A percentile compares a stretch with the other conserved stretches of the same genome.
Evolutionary conservation across 2,888 invertebrate species (phyloP).

Genomic region (Andrena dorsata): DNA sequence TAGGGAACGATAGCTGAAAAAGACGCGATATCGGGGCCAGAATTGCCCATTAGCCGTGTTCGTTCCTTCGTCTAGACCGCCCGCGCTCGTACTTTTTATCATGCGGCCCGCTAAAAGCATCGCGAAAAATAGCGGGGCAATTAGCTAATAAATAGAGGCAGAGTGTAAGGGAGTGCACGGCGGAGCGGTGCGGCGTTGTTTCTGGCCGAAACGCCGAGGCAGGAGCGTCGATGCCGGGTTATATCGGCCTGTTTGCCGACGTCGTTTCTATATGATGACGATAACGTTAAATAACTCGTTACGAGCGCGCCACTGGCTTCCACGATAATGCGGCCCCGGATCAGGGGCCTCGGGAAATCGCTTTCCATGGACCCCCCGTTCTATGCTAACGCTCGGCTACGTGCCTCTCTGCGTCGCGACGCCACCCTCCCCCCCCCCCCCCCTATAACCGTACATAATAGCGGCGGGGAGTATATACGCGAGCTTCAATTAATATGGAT

Average conservation of each 20-base stretch:
- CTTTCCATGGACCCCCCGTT: slow-evolving; percentile 60
- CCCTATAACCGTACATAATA: slow-evolving; percentile 53
- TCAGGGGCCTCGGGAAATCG: slow-evolving; percentile 47
- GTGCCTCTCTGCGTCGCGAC: slow-evolving; percentile 56
- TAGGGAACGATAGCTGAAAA: slow-evolving; percentile 23
- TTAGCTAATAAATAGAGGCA: slow-evolving; percentile 74
- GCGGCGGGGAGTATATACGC: slow-evolving; percentile 36
- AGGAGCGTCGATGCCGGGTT: slow-evolving; percentile 21
- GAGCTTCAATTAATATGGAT: slow-evolving; percentile 65
- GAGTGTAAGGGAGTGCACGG: slow-evolving; percentile 2
- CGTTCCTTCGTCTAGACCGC: slow-evolving; percentile 27
- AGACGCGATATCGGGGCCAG: slow-evolving; percentile 53
- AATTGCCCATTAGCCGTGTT: slow-evolving; percentile 68
- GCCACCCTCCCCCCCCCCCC: too few species aligned
- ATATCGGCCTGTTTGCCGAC: slow-evolving; percentile 48
- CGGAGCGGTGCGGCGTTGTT: not conserved
- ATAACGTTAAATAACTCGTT: slow-evolving; percentile 69
- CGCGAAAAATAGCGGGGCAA: slow-evolving; percentile 72
- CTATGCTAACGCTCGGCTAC: slow-evolving; percentile 49
- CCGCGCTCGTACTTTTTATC: slow-evolving; percentile 64
- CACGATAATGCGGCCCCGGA: slow-evolving; percentile 56
- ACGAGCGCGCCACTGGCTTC: slow-evolving; percentile 43
- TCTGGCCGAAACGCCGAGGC: slow-evolving; percentile 1
- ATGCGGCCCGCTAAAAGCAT: slow-evolving; percentile 75
- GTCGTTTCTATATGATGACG: slow-evolving; percentile 42